Evolutionary conservation across 2,888 invertebrate genomes (phyloP), one percentile per base, ranked within the genome.

Genomic region (Oscheius sp.): DNA sequence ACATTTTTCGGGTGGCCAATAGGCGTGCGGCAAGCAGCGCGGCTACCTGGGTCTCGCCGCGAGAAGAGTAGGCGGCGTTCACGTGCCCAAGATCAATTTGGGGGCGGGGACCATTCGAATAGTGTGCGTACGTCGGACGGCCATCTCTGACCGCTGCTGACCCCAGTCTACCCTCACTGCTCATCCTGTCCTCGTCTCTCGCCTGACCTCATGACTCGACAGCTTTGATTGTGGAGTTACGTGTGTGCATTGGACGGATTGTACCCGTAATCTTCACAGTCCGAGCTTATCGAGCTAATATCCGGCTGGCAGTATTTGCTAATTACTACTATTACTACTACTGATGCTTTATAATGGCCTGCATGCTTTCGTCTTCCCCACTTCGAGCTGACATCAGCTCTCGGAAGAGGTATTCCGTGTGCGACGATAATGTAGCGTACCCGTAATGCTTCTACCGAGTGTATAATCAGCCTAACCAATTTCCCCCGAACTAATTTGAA

Each of bases 361-460:
- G n/a, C n/a, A n/a, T n/a, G n/a, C n/a, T n/a, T n/a, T n/a, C n/a
- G n/a, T n/a, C n/a, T 13, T 58, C 43, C 43, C 63, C 21, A 27
- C 7, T 52, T 16, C 52, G 66, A 66, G 66, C 66, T 66, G 52
- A 16, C 12, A 1, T 16, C 69, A 53, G 69, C 56, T 69, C 69
- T 69, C 69, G 56, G 69, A 55, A 35, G 69, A 69, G 53, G 69
- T 21, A 55, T 55, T 55, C n/a, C 69, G 69, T 69, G 69, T 69
- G 27, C 69, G 69, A n/a, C n/a, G 43, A 35, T 18, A 7, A 2
- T 35, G 66, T 21, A 21, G 18, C 69, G 69, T 69, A 69, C 69
- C 69, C 69, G 69, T 69, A 69, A 69, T 69, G 69, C 69, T 69
- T 69, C 69, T 56, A 69, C 69, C 55, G 69, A 69, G 69, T 69